Evolutionary conservation across 2,888 invertebrate species (phyloP).

Genomic region (Geotrupes spiniger): DNA sequence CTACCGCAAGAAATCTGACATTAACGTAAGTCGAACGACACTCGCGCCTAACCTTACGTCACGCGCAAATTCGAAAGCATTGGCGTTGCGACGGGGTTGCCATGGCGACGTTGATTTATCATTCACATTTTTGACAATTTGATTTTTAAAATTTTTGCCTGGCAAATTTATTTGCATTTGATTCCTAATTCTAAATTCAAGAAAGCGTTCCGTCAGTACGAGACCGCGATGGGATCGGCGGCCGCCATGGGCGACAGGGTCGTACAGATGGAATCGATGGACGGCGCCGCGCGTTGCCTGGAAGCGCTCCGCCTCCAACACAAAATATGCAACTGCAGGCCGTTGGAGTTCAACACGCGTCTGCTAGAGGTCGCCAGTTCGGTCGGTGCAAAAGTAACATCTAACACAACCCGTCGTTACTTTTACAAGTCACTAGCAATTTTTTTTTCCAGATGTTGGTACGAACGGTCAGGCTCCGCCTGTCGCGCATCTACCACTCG

Average conservation of each 20-base stretch:
- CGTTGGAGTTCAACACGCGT: conserved; percentile 81
- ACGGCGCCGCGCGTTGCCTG: conserved; percentile 78
- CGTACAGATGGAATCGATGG: conserved; percentile 89
- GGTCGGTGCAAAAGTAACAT: conserved; percentile 76
- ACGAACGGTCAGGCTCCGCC: conserved; percentile 72
- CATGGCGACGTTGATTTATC: too few species aligned
- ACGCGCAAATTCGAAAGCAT: too few species aligned
- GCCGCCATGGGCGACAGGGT: conserved; percentile 78
- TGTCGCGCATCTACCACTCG: conserved; percentile 78
- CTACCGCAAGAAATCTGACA: conserved; percentile 77
- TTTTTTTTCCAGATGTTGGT: conserved; percentile 64
- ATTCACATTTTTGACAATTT: too few species aligned
- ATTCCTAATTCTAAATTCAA: conserved; percentile 31
- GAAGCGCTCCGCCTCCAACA: conserved; percentile 75
- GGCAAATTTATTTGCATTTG: too few species aligned
- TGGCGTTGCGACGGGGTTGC: too few species aligned
- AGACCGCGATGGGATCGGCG: conserved; percentile 80
- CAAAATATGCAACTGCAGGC: conserved; percentile 83
- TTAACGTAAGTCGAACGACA: conserved; percentile 72
- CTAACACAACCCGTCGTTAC: too few species aligned
- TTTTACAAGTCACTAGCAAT: not conserved
- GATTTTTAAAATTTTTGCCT: too few species aligned
- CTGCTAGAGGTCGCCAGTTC: conserved; percentile 79
- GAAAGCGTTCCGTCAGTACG: conserved; percentile 78
- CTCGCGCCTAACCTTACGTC: not conserved